phyloP scores from a whole-genome alignment of 2,888 invertebrate species.

The Cotesia congregata region DNA sequence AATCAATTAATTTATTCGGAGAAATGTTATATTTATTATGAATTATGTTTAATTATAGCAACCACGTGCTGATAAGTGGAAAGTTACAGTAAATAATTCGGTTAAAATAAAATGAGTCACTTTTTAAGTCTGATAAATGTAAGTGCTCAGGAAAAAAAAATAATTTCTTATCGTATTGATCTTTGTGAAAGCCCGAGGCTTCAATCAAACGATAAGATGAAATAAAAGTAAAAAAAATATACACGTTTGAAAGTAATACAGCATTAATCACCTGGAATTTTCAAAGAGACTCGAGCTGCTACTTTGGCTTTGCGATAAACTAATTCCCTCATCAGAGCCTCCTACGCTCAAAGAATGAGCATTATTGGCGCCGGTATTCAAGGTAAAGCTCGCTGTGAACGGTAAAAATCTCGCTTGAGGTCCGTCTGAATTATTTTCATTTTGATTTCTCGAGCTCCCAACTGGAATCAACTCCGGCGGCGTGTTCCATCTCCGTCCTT shows the following conservation, averaged over 20 bases:
- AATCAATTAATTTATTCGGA: no score
- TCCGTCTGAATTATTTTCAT: constrained; percentile 44
- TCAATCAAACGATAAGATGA: constrained; percentile 15
- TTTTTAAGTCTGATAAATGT: constrained; percentile 4
- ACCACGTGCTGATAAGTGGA: no score
- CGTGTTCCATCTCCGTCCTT: constrained; percentile 58
- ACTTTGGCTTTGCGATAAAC: constrained; percentile 61
- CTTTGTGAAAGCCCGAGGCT: not conserved
- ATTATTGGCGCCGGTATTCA: constrained; percentile 57
- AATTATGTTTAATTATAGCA: no score
- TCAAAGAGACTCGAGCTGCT: constrained; percentile 44
- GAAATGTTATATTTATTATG: no score
- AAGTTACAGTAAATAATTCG: no score
- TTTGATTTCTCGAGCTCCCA: constrained; percentile 36
- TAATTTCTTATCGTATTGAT: not conserved
- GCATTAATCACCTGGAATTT: constrained; percentile 51
- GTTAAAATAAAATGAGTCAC: no score
- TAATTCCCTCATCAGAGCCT: constrained; percentile 58
- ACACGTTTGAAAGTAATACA: constrained; percentile 22
- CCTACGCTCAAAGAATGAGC: constrained; percentile 63
- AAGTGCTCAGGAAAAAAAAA: not conserved
- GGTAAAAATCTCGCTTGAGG: constrained; percentile 60
- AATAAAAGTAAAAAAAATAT: constrained; percentile 13
- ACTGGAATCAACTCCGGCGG: constrained; percentile 56
- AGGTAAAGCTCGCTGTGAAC: constrained; percentile 62